phyloP scores from a whole-genome alignment of 2,888 invertebrate genomes.

The Colletes collaris region DNA sequence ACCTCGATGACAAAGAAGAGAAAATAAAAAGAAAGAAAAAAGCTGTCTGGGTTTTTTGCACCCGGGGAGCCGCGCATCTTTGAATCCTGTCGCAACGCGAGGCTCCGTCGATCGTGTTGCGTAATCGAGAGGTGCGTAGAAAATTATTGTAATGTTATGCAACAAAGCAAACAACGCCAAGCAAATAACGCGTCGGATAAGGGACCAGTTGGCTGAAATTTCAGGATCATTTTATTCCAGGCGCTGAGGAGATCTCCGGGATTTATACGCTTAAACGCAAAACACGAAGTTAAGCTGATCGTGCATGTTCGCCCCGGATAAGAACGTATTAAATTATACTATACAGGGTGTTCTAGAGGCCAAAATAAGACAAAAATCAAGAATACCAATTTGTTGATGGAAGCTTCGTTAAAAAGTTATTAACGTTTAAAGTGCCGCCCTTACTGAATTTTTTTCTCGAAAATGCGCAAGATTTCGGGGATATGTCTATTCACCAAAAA shows the following conservation, averaged over 20 bases:
- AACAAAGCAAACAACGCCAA: constrained; percentile 45
- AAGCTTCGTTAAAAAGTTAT: too few relatives aligned
- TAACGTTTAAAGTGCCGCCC: too few relatives aligned
- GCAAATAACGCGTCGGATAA: neutral
- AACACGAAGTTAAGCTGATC: constrained; percentile 48
- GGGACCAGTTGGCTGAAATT: constrained; percentile 20
- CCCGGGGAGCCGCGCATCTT: neutral
- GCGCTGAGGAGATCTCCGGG: constrained; percentile 26
- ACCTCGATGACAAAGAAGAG: neutral
- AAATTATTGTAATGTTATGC: constrained; percentile 53
- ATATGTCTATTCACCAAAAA: too few relatives aligned
- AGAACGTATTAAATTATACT: constrained; percentile 19
- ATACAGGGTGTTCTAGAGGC: too few relatives aligned
- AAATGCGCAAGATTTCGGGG: too few relatives aligned
- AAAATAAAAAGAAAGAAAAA: neutral
- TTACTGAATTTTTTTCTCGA: too few relatives aligned
- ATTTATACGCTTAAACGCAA: constrained; percentile 43
- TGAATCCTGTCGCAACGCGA: constrained; percentile 23
- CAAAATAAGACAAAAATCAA: too few relatives aligned
- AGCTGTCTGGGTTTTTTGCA: neutral
- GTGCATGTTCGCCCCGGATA: constrained; percentile 35
- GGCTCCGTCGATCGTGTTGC: constrained; percentile 11
- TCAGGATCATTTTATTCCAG: constrained; percentile 36
- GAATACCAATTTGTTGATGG: too few relatives aligned
- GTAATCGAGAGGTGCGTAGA: constrained; percentile 47